phyloP scores from a whole-genome alignment of 2,113 vertebrate species.

The Trichomycterus rosablanca region DNA sequence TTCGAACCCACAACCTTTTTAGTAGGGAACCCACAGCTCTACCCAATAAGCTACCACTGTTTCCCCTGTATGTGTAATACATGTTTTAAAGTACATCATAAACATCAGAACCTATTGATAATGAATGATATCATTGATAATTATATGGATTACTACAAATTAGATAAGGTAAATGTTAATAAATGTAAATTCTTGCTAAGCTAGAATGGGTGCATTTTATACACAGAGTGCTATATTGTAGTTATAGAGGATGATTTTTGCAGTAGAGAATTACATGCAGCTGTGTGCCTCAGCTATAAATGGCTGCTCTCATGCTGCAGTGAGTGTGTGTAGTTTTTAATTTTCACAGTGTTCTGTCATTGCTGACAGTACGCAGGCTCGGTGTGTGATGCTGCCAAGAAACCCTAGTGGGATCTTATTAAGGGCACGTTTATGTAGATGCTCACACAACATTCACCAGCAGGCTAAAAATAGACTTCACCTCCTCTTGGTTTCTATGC shows the following conservation, averaged over 20 bases:
- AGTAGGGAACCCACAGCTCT: too few species aligned
- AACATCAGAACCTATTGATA: too few species aligned
- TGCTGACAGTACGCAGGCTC: conserved; percentile 50
- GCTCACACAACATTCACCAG: conserved; percentile 48
- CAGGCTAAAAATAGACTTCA: conserved; percentile 31
- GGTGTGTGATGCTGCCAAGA: conserved; percentile 46
- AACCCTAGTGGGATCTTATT: conserved; percentile 60
- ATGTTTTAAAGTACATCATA: too few species aligned
- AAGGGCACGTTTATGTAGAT: conserved; percentile 50
- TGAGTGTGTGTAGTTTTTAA: conserved; percentile 24
- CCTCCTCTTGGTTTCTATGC: conserved; percentile 7
- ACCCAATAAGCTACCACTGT: too few species aligned
- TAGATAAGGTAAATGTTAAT: too few species aligned
- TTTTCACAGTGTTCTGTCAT: conserved; percentile 47
- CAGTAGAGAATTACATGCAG: not conserved
- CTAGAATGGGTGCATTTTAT: too few species aligned
- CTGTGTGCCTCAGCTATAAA: conserved; percentile 8
- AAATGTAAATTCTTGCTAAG: too few species aligned
- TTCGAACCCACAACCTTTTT: too few species aligned
- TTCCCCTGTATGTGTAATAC: too few species aligned
- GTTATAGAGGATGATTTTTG: not conserved
- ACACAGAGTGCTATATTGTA: too few species aligned
- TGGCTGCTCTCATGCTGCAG: conserved; percentile 11
- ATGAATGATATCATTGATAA: too few species aligned
- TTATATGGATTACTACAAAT: too few species aligned